phyloP scores from a whole-genome alignment of 1,140 invertebrate genomes.

The Calephelis virginiensis region DNA sequence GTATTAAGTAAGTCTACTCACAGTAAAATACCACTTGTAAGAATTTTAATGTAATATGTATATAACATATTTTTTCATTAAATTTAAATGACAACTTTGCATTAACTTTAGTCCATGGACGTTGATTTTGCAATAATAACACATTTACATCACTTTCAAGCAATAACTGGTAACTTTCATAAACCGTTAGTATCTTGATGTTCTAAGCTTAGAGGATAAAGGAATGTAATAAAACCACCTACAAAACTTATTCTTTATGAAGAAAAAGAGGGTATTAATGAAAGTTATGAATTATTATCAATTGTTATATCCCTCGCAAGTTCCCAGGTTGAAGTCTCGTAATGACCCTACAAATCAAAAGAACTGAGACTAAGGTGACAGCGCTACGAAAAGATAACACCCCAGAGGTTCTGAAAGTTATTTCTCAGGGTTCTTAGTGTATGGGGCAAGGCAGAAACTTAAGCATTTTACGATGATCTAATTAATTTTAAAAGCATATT shows the following conservation, averaged over 20 bases:
- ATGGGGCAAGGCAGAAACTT: neutral
- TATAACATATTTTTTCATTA: too few relatives aligned
- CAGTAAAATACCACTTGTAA: too few relatives aligned
- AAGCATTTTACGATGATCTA: too few relatives aligned
- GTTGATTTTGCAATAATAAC: too few relatives aligned
- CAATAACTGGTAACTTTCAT: neutral
- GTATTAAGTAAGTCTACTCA: too few relatives aligned
- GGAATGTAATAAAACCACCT: neutral
- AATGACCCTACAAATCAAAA: constrained; percentile 15
- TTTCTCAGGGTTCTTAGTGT: neutral
- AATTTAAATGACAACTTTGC: too few relatives aligned
- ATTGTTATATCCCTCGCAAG: constrained; percentile 16
- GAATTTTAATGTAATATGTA: too few relatives aligned
- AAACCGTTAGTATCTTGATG: neutral
- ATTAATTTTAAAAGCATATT: too few relatives aligned
- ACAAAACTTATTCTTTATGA: constrained; percentile 6
- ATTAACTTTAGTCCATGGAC: too few relatives aligned
- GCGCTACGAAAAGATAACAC: constrained; percentile 2
- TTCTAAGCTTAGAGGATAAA: constrained; percentile 1
- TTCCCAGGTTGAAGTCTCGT: constrained; percentile 9
- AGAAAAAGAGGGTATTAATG: constrained; percentile 9
- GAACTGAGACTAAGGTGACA: constrained; percentile 11
- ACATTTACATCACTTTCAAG: too few relatives aligned
- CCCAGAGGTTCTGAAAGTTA: constrained; percentile 9
- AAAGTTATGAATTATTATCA: constrained; percentile 16